These are phyloP conservation scores for Notolabrus celidotus DNA, from an alignment of 2,797 vertebrate species.

Conservation along the genomic window DNA sequence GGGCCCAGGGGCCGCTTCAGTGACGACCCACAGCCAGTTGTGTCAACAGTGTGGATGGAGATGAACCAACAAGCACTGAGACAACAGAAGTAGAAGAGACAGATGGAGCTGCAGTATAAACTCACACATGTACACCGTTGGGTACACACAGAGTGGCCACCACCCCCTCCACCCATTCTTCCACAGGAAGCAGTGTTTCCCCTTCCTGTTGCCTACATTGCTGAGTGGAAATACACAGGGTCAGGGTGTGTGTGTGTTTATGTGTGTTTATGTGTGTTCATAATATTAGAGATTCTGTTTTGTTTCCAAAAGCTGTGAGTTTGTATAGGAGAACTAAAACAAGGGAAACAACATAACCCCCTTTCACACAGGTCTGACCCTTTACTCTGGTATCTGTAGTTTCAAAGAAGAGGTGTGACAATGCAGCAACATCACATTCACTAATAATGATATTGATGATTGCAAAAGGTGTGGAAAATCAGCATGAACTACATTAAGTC, in stretches of 20 bases:
- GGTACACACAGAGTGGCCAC: constrained; percentile 41
- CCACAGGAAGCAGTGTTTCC: constrained; percentile 79
- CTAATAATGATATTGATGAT: neutral
- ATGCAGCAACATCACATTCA: neutral
- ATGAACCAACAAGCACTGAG: constrained; percentile 41
- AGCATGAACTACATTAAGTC: neutral
- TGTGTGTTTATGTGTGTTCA: neutral
- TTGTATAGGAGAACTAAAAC: constrained; percentile 3
- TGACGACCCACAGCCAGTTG: constrained; percentile 40
- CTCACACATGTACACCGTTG: constrained; percentile 31
- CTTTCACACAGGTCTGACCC: neutral
- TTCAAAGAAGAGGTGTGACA: neutral
- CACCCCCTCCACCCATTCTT: constrained; percentile 76
- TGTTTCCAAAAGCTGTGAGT: neutral
- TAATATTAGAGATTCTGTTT: neutral
- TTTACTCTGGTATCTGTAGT: neutral
- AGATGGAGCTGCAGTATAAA: constrained; percentile 28
- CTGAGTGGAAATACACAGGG: constrained; percentile 61
- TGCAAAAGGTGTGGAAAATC: neutral
- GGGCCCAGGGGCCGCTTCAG: constrained; percentile 10
- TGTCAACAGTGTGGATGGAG: constrained; percentile 40
- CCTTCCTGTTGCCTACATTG: constrained; percentile 75
- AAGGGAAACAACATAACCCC: constrained; percentile 15
- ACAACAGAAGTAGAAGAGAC: constrained; percentile 43
- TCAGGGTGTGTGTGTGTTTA: constrained; percentile 28